phyloP scores from a whole-genome alignment of 2,888 invertebrate species.

The Tetragnatha montana region DNA sequence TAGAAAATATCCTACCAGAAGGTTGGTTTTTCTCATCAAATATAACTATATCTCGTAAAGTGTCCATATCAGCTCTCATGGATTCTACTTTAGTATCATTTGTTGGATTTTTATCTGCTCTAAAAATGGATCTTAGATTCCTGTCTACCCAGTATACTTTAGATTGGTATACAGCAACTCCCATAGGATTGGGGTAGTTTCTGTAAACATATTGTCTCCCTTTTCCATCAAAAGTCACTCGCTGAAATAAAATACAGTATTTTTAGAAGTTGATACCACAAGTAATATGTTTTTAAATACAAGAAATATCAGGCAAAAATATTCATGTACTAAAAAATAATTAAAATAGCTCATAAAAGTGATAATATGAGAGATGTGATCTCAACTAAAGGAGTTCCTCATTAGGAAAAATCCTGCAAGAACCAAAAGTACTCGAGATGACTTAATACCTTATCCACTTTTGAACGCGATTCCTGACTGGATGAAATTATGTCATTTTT shows the following conservation, averaged over 20 bases:
- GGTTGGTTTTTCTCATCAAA: slow-evolving; percentile 94
- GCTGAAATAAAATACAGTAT: slow-evolving; percentile 72
- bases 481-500: no score
- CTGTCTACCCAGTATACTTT: slow-evolving; percentile 96
- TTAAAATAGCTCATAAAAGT: no score
- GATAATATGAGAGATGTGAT: no score
- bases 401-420: no score
- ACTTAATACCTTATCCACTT: no score
- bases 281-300: background rate
- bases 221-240: slow-evolving; percentile 75
- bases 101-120: slow-evolving; percentile 80
- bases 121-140: slow-evolving; percentile 84
- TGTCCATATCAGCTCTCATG: slow-evolving; percentile 88
- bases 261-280: background rate
- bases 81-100: slow-evolving; percentile 79
- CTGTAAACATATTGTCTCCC: slow-evolving; percentile 84
- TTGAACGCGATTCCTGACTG: no score
- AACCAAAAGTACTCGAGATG: no score
- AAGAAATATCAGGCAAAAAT: background rate
- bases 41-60: slow-evolving; percentile 91
- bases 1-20: slow-evolving; percentile 39
- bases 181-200: slow-evolving; percentile 94
- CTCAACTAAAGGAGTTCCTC: no score
- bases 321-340: no score
- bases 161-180: slow-evolving; percentile 88